Evolutionary conservation across 2,113 vertebrate species (phyloP).

Genomic region (Menura novaehollandiae): DNA sequence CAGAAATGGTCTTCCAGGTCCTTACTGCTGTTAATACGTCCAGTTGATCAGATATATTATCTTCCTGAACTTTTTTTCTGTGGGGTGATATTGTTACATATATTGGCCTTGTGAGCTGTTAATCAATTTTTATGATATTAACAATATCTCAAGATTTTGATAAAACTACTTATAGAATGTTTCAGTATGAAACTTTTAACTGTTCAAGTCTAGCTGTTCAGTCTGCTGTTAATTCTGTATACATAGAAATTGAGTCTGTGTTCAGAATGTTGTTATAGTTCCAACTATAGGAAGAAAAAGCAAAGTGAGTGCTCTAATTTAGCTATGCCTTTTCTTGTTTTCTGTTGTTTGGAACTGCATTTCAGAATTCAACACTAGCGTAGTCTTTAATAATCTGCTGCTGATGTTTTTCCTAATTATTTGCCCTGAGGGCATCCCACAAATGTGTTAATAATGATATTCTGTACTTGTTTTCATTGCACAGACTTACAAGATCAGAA

Average conservation of each 20-base stretch:
- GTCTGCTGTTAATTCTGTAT: slow-evolving; percentile 54
- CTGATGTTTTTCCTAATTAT: slow-evolving; percentile 34
- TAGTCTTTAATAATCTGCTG: slow-evolving; percentile 52
- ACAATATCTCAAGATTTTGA: slow-evolving; percentile 38
- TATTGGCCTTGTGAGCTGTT: slow-evolving; percentile 39
- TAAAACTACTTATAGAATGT: slow-evolving; percentile 33
- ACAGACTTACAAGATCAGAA: slow-evolving; percentile 1
- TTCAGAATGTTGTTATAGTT: slow-evolving; percentile 31
- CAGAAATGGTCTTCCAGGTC: slow-evolving; percentile 43
- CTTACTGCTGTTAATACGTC: slow-evolving; percentile 2
- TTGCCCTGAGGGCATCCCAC: slow-evolving; percentile 18
- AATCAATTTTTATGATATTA: neutral
- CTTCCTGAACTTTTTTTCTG: slow-evolving; percentile 17
- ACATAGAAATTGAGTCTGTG: slow-evolving; percentile 47
- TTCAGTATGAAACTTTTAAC: slow-evolving; percentile 28
- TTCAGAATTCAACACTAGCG: slow-evolving; percentile 57
- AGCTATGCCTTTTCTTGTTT: slow-evolving; percentile 28
- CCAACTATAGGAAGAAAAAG: slow-evolving; percentile 24
- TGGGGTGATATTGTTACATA: slow-evolving; percentile 13
- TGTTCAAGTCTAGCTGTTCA: slow-evolving; percentile 43
- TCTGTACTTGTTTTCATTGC: neutral
- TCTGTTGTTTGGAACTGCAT: slow-evolving; percentile 36
- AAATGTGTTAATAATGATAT: neutral
- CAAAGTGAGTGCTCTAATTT: slow-evolving; percentile 14
- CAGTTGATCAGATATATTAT: neutral